Base-by-base conservation (phyloP, 2,888 invertebrate species). In the Ischnura elegans region DNA sequence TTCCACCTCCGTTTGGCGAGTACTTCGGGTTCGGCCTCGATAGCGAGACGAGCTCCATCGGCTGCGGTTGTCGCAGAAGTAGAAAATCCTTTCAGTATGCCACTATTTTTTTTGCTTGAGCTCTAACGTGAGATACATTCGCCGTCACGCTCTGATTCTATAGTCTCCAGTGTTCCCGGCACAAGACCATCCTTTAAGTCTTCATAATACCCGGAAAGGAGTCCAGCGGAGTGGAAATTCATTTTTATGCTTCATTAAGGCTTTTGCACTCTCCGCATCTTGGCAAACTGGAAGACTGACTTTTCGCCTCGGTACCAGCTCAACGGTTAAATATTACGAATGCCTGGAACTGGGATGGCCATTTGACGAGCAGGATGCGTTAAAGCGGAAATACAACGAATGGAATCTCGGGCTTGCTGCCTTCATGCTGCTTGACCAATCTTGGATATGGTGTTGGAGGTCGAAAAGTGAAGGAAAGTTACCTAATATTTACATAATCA, bases 91-190 rank as follows among this genome's bases (percentile, higher is more conserved):
- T 25, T 76, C 76, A 21, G 76, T 29, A 36, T 36, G 25, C 76
- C 76, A 21, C 25, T 36, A 76, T 36, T 76, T 76, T n/a, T 76
- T 76, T 76, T 76, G 61, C 76, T 76, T 36, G 76, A 76, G 76
- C 29, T 76, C 76, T 13, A 76, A 76, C 76, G 76, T 76, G 76
- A 36, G 76, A 76, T 76, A 76, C 13, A 13, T 76, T 13, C 25
- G 76, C 36, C 13, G n/a, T 76, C 76, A 76, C 25, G 76, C 76
- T 76, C 76, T 76, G 13, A 76, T 76, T 76, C 29, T 16, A n/a
- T n/a, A 21, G 76, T 8, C 25, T 36, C n/a, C 10, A 76, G 76
- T 8, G 29, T 76, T 5, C 3, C 36, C 76, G 13, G 76, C 36
- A 76, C 0, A 36, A 76, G n/a, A 76, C 29, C 36, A 36, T 36